Percentiles rank a stretch among this genome's conserved stretches.
phyloP scores from a whole-genome alignment of 2,888 invertebrate genomes.

The Furcula furcula region DNA sequence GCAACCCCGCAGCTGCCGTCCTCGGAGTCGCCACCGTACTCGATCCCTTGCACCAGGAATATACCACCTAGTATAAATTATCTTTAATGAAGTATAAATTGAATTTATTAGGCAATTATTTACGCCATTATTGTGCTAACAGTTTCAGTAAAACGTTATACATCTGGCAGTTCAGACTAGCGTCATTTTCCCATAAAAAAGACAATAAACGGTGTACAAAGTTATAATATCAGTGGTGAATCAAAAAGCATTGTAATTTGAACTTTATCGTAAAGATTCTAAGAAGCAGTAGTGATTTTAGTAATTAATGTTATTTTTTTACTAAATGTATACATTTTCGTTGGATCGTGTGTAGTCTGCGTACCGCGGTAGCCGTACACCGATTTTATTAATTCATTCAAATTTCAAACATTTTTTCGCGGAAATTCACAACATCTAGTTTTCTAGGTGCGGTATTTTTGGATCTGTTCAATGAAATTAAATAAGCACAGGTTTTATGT shows the following conservation, averaged over 20 bases:
- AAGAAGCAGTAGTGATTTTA: constrained; percentile 6
- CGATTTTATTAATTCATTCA: constrained; percentile 10
- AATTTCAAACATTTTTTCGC: constrained; percentile 1
- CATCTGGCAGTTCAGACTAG: constrained; percentile 36
- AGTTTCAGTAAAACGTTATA: constrained; percentile 23
- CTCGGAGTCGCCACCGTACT: too few relatives aligned
- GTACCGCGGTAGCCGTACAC: constrained; percentile 11
- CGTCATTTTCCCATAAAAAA: constrained; percentile 38
- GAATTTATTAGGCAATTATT: constrained; percentile 12
- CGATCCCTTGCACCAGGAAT: too few relatives aligned
- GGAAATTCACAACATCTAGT: constrained; percentile 5
- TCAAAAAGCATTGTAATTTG: constrained; percentile 5
- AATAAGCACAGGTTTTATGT: too few relatives aligned
- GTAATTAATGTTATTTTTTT: constrained; percentile 4
- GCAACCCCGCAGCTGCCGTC: too few relatives aligned
- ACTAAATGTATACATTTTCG: constrained; percentile 8
- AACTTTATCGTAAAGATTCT: constrained; percentile 6
- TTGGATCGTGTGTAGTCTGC: constrained; percentile 8
- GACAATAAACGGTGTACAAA: constrained; percentile 31
- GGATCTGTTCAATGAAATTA: too few relatives aligned
- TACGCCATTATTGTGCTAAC: constrained; percentile 19
- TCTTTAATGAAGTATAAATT: constrained; percentile 4
- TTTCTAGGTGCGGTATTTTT: too few relatives aligned
- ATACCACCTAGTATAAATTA: constrained; percentile 11
- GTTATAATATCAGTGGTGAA: constrained; percentile 14